A percentile compares a stretch with the other conserved stretches of the same genome.
Conservation (phyloP, 2,888 invertebrate genomes). For the Teinopalpus imperialis region DNA sequence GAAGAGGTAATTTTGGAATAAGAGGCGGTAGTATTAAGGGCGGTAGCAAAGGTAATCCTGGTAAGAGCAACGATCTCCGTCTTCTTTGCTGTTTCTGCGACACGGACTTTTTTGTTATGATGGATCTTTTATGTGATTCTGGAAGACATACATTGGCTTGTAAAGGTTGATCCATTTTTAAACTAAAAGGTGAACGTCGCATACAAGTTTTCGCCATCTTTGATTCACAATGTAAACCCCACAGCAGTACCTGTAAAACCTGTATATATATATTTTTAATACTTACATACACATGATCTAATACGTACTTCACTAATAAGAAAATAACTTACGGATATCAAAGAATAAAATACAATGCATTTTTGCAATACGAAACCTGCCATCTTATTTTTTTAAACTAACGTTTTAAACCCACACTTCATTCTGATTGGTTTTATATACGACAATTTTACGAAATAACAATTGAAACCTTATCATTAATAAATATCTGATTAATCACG, state of each 20-base stretch:
- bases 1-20: conserved; percentile 16
- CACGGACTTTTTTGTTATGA: not conserved
- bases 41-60: conserved; percentile 16
- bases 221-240: conserved; percentile 3
- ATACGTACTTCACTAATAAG: too few relatives aligned
- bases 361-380: not conserved
- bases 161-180: not conserved
- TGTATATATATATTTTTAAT: too few relatives aligned
- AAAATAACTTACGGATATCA: conserved; percentile 14
- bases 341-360: not conserved
- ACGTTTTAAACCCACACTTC: conserved; percentile 1
- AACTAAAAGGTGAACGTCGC: conserved; percentile 13
- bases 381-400: not conserved
- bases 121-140: not conserved
- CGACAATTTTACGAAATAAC: conserved; percentile 11
- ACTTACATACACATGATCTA: too few relatives aligned
- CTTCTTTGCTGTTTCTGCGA: not conserved
- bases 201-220: conserved; percentile 6
- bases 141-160: conserved; percentile 1
- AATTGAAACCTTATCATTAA: conserved; percentile 18
- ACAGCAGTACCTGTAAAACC: conserved; percentile 21
- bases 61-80: conserved; percentile 18
- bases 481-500: conserved; percentile 19
- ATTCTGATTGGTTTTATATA: conserved; percentile 11
- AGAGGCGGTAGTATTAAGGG: conserved; percentile 16